A percentile compares a stretch with the other conserved stretches of the same genome.
These are phyloP conservation scores for Pachliopta kotzebuea DNA, from an alignment of 2,888 invertebrate species.

Conservation along the genomic window DNA sequence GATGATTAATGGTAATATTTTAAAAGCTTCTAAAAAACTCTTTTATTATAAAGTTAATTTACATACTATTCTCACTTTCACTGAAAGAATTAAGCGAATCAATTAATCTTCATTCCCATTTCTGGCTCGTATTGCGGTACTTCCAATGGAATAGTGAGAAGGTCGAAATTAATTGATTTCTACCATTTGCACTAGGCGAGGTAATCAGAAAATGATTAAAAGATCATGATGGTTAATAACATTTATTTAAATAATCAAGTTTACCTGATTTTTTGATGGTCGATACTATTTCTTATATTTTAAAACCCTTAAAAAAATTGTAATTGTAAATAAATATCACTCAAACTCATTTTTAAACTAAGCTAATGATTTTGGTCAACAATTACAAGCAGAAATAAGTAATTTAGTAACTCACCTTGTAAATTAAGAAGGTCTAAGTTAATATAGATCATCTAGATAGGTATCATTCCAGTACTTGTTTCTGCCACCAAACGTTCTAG, in stretches of 20 bases:
- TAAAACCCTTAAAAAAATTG: not conserved
- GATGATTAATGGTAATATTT: not conserved
- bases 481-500: too few relatives aligned
- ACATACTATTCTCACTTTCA: conserved; percentile 9
- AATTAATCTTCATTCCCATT: conserved; percentile 21
- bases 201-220: not conserved
- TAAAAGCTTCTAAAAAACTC: not conserved
- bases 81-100: conserved; percentile 12
- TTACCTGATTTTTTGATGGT: not conserved
- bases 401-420: too few relatives aligned
- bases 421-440: too few relatives aligned
- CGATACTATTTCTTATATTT: not conserved
- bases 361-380: too few relatives aligned
- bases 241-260: not conserved
- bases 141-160: not conserved
- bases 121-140: conserved; percentile 8
- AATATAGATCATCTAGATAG: too few relatives aligned
- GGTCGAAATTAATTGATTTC: conserved; percentile 13
- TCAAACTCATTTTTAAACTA: not conserved
- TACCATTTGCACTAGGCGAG: not conserved
- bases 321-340: not conserved
- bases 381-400: too few relatives aligned
- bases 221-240: not conserved
- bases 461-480: too few relatives aligned
- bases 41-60: not conserved